Evolutionary conservation across 2,888 invertebrate species (phyloP), one percentile per base, ranked within the genome.

Genomic region (Drosophila trichaetosa): DNA sequence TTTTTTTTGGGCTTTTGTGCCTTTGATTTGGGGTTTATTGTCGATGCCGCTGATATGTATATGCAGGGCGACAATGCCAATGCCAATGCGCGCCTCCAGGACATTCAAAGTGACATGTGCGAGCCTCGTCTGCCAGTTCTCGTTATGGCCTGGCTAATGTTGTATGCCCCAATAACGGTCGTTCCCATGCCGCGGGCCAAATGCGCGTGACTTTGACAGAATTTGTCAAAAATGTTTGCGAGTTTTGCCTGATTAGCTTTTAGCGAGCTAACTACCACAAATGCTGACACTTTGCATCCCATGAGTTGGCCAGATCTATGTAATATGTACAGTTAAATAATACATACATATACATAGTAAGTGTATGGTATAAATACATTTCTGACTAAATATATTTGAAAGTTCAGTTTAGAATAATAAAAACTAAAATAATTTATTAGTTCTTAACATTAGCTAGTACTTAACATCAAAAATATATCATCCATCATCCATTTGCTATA

Each of bases 11-110:
- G 61, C 70, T 73, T 80, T 73, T 78, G 57, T 73, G 62, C 57
- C 71, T 58, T 70, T 75, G 82, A 84, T 82, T 80, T 79, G 71
- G 83, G 83, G 81, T 79, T 89, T 80, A 83, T 88, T 88, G 82
- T 82, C 78, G 76, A 75, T 68, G 66, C 58, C 67, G 31, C 54
- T 71, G 69, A 78, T 75, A 70, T 73, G 46, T 46, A 13, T 46
- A 27, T 16, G 24, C 2, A n/a, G 64, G 76, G 76, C 72, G 79
- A 87, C 75, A 82, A 74, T 76, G 76, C 70, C 75, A 78, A 79
- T 76, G 73, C 58, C 73, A 78, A 79, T 76, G 72, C 57, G 71
- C 73, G 83, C 84, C 90, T 79, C 65, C 24, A 80, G 90, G 81
- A 75, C 75, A 64, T 71, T 68, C 53, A 36, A 61, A 53, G 70